These are phyloP conservation scores for Eudyptes chrysolophus DNA, from an alignment of 2,113 vertebrate species.

Conservation along the genomic window DNA sequence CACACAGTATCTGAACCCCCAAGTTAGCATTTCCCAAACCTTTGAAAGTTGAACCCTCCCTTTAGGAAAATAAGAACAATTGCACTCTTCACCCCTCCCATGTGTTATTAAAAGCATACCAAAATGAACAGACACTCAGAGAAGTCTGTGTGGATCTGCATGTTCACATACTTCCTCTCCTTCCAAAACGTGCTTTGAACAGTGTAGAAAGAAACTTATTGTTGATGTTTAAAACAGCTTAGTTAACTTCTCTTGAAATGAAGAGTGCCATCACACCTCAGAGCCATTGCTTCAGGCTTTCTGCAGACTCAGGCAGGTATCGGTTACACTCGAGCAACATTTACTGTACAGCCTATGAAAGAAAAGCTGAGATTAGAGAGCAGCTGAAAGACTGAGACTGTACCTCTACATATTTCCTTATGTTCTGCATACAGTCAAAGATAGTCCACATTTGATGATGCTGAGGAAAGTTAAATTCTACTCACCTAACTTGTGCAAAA, in stretches of 20 bases:
- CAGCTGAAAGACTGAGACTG: not conserved
- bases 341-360: not conserved
- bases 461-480: not conserved
- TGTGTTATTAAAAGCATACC: slow-evolving; percentile 38
- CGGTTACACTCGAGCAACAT: not conserved
- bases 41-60: slow-evolving; percentile 34
- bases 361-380: not conserved
- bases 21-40: slow-evolving; percentile 27
- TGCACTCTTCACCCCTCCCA: not conserved
- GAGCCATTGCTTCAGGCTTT: not conserved
- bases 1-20: not conserved
- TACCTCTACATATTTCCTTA: not conserved
- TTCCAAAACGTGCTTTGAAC: slow-evolving; percentile 41
- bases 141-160: not conserved
- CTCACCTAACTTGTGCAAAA: not conserved
- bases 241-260: not conserved
- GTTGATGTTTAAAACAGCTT: not conserved
- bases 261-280: not conserved
- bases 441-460: not conserved
- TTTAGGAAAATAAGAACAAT: slow-evolving; percentile 18
- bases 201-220: not conserved
- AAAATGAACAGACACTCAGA: not conserved
- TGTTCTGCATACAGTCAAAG: not conserved
- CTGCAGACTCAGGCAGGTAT: not conserved
- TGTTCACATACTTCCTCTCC: not conserved